Percentiles rank a stretch among this genome's conserved stretches.
Evolutionary conservation across 2,113 vertebrate genomes (phyloP).

Genomic region (Bucco capensis): DNA sequence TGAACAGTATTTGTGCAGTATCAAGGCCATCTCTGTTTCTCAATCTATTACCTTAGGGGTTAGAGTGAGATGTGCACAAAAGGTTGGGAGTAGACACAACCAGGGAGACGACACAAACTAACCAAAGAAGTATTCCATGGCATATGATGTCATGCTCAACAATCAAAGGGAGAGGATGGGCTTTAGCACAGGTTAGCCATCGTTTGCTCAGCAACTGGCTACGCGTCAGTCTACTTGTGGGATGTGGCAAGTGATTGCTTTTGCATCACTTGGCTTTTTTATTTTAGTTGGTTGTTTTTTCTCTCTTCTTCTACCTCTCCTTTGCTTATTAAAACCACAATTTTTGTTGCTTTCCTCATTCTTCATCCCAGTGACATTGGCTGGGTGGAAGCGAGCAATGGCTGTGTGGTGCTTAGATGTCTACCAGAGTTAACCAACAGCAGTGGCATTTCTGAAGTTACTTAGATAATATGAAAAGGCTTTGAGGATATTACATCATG

Average conservation of each 20-base stretch:
- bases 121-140: neutral
- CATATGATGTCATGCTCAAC: neutral
- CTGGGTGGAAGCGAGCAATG: neutral
- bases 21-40: neutral
- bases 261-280: neutral
- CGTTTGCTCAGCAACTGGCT: neutral
- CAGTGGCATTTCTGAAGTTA: neutral
- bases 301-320: neutral
- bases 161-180: neutral
- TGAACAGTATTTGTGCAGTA: neutral
- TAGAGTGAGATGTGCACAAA: fast-evolving
- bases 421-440: neutral
- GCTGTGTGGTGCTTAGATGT: neutral
- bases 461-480: neutral
- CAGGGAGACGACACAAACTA: neutral
- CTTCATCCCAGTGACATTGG: neutral
- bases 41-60: neutral
- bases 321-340: neutral
- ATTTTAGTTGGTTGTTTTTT: neutral
- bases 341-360: neutral
- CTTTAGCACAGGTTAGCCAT: neutral
- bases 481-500: fast-evolving
- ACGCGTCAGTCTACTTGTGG: neutral
- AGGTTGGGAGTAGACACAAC: neutral
- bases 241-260: neutral